Evolutionary conservation across 2,888 invertebrate species (phyloP).

Genomic region (Pristionchus japonicus): DNA sequence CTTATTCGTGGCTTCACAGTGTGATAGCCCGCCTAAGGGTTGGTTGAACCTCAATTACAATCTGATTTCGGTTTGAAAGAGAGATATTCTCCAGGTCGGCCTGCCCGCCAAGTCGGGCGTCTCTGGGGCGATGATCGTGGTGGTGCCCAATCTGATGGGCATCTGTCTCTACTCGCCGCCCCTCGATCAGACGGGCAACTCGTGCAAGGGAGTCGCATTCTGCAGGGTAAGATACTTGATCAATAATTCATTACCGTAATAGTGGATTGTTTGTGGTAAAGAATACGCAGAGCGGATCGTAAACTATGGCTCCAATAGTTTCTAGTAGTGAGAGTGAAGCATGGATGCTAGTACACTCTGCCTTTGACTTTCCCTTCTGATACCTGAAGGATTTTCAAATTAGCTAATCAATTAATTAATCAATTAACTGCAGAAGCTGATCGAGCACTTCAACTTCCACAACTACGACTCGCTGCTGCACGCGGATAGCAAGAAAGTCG

Average conservation of each 20-base stretch:
- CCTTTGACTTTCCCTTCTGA: too few species aligned
- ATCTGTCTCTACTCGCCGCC: conserved; percentile 80
- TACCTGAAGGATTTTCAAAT: background rate
- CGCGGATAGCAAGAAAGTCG: conserved; percentile 88
- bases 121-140: conserved; percentile 90
- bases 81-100: conserved; percentile 76
- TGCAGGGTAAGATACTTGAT: conserved; percentile 81
- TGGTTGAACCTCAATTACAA: too few species aligned
- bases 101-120: conserved; percentile 80
- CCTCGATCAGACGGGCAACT: conserved; percentile 89
- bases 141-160: conserved; percentile 76
- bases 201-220: conserved; percentile 92
- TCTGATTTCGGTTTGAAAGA: background rate
- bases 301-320: too few species aligned
- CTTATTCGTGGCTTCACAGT: too few species aligned
- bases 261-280: too few species aligned
- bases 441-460: conserved; percentile 93
- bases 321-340: too few species aligned
- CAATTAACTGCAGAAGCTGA: conserved; percentile 78
- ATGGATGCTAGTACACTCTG: too few species aligned
- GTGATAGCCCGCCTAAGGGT: too few species aligned
- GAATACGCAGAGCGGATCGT: too few species aligned
- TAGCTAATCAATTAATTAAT: background rate
- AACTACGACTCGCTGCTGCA: conserved; percentile 91
- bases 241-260: too few species aligned